Base-by-base conservation (phyloP, 2,888 invertebrate genomes). In the Stenurella melanura region DNA sequence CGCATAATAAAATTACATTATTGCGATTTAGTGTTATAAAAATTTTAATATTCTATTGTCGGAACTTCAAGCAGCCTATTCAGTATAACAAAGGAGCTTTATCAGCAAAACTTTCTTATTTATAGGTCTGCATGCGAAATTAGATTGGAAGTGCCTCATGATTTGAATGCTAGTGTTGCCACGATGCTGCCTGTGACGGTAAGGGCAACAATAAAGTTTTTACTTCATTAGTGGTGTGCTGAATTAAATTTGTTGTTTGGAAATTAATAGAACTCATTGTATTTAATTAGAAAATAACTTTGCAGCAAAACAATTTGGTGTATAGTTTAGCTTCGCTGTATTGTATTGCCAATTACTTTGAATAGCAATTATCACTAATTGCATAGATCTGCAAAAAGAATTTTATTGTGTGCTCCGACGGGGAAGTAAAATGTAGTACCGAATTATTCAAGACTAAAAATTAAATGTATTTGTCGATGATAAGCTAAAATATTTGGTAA, bases 91-190 rank as follows among this genome's bases (percentile, higher is more conserved):
- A 71, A 61, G 30, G 15, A 26, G 61, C 71, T 30, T 38, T 61
- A 71, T 71, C 71, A 71, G 71, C 71, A 42, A 63, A 71, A 71
- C 61, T 71, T 71, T 61, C 61, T 61, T 71, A 71, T 71, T 71
- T 71, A 71, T 71, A 61, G 60, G 71, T 54, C 61, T 71, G 71
- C 71, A 61, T 71, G 17, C 30, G 50, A 42, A 72, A 61, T 61
- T 60, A 61, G 61, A 42, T 72, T 61, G 71, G 50, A 72, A 61
- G 21, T 60, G 50, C 50, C 60, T 30, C 42, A 30, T 50, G 38
- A 60, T 58, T 70, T 58, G 19, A 50, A 30, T 56, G 18, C 67
- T 19, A 67, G 34, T 34, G 26, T 63, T 66, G 18, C 66, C 19
- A 54, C 50, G n/a, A 9, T 21, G 54, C 38, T 26, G 26, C 2